Evolutionary conservation across 2,888 invertebrate genomes (phyloP).

Genomic region (Chymomyza amoena): DNA sequence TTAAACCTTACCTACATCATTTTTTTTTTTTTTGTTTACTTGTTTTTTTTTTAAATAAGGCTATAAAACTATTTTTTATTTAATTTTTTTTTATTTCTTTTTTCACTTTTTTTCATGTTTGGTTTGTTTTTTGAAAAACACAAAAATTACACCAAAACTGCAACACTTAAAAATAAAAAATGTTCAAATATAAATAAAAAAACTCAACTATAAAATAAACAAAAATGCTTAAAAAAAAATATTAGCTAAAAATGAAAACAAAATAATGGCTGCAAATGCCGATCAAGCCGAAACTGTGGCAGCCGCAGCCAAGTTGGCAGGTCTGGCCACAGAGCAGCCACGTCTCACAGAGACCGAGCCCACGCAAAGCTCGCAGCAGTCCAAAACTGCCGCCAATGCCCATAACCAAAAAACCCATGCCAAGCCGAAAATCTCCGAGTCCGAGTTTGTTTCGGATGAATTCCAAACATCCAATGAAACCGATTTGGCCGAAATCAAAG

Average conservation of each 20-base stretch:
- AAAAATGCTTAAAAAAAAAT: slow-evolving; percentile 18
- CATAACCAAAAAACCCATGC: slow-evolving; percentile 29
- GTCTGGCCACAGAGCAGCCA: slow-evolving; percentile 11
- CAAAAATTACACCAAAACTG: slow-evolving; percentile 12
- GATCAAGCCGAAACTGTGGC: slow-evolving; percentile 22
- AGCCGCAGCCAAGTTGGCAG: slow-evolving; percentile 15
- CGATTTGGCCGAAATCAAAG: slow-evolving; percentile 86
- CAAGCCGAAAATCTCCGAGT: slow-evolving; percentile 75
- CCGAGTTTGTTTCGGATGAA: slow-evolving; percentile 89
- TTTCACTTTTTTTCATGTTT: slow-evolving; percentile 25
- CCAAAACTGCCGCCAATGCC: slow-evolving; percentile 5
- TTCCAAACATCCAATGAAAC: slow-evolving; percentile 81
- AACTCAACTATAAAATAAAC: slow-evolving; percentile 9
- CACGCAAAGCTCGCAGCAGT: background rate
- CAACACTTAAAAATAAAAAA: slow-evolving; percentile 34
- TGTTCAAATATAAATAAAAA: slow-evolving; percentile 8
- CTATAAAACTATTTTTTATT: slow-evolving; percentile 1
- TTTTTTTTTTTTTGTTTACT: background rate
- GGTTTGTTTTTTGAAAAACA: slow-evolving; percentile 28
- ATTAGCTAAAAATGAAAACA: slow-evolving; percentile 17
- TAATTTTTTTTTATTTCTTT: slow-evolving; percentile 30
- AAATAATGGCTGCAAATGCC: slow-evolving; percentile 9
- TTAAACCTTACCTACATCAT: background rate
- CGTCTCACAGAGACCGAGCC: background rate
- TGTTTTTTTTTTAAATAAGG: slow-evolving; percentile 1